A percentile compares a stretch with the other conserved stretches of the same genome.
Conservation (phyloP, 2,113 vertebrate species). For the Suricata suricatta region DNA sequence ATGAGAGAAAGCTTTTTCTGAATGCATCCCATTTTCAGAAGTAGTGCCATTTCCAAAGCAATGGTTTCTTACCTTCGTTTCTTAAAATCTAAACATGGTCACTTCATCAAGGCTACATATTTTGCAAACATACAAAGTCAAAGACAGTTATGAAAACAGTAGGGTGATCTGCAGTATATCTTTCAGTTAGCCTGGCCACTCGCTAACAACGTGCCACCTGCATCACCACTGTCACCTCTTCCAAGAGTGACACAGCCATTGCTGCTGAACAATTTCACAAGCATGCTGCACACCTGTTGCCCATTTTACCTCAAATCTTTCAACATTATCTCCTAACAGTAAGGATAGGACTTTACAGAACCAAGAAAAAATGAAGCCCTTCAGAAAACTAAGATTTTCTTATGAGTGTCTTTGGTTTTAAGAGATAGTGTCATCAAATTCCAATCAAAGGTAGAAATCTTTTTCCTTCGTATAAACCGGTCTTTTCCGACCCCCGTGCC, state of each 20-base stretch:
- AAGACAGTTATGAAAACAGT: fast-evolving
- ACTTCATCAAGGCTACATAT: background rate
- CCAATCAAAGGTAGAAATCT: background rate
- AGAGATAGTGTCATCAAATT: background rate
- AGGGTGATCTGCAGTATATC: fast-evolving
- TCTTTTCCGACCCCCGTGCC: background rate
- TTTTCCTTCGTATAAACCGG: background rate
- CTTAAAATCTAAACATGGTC: background rate
- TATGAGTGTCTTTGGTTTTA: background rate
- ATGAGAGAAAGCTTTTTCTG: background rate
- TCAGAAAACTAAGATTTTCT: background rate
- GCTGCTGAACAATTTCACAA: background rate
- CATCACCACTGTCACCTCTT: background rate
- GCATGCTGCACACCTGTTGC: fast-evolving
- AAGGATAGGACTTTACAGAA: background rate
- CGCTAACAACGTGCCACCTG: background rate
- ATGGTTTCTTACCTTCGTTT: background rate
- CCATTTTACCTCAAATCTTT: background rate
- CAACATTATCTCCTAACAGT: background rate
- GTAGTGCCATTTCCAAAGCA: background rate
- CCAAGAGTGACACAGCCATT: background rate
- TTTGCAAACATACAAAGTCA: background rate
- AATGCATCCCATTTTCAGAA: background rate
- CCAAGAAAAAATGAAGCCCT: fast-evolving
- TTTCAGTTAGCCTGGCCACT: background rate